A percentile compares a stretch with the other conserved stretches of the same genome.
Evolutionary conservation across 2,113 vertebrate species (phyloP).

Genomic region (Lamprologus callipterus): DNA sequence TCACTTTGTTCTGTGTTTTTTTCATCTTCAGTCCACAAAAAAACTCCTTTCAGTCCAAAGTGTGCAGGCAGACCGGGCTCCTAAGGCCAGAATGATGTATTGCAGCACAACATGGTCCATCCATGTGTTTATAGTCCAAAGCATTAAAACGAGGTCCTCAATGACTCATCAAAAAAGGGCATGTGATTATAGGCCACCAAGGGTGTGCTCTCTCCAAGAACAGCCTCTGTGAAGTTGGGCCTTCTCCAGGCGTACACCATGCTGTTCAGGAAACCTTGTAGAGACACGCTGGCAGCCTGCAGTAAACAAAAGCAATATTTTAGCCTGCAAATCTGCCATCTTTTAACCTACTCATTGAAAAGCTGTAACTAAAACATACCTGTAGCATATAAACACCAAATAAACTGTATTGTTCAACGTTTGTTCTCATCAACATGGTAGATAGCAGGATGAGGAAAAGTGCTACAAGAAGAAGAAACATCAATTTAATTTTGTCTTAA

Average conservation of each 20-base stretch:
- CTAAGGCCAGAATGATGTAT: neutral
- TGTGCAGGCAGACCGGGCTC: neutral
- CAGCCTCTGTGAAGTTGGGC: slow-evolving; percentile 69
- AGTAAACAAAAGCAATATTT: neutral
- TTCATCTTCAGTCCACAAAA: neutral
- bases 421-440: neutral
- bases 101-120: neutral
- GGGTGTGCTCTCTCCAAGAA: slow-evolving; percentile 37
- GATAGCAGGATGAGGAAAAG: slow-evolving; percentile 70
- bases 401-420: slow-evolving; percentile 29
- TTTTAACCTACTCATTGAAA: neutral
- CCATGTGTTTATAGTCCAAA: neutral
- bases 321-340: neutral
- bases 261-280: slow-evolving; percentile 78
- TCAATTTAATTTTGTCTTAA: neutral
- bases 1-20: neutral
- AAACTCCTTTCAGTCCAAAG: neutral
- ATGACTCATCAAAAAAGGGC: slow-evolving; percentile 70
- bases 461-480: slow-evolving; percentile 44
- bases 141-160: slow-evolving; percentile 2
- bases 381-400: slow-evolving; percentile 66
- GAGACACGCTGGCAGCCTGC: slow-evolving; percentile 68
- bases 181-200: neutral
- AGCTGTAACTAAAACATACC: slow-evolving; percentile 35
- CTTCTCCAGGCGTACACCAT: slow-evolving; percentile 75